phyloP scores from a whole-genome alignment of 2,113 vertebrate species.

The Rhinoptilus africanus region DNA sequence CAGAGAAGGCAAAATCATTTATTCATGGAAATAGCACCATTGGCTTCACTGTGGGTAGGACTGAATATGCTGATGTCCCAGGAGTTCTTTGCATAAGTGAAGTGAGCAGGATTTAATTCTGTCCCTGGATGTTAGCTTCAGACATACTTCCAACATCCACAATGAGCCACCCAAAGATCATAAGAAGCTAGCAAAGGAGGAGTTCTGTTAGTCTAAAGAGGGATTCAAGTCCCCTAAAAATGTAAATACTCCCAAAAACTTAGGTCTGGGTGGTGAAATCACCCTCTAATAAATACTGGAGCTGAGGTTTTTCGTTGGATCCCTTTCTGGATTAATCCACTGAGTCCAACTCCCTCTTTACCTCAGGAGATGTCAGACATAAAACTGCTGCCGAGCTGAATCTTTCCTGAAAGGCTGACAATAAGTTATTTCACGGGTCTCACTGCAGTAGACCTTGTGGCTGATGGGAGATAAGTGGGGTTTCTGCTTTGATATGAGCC shows the following conservation, averaged over 20 bases:
- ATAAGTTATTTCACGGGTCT: neutral
- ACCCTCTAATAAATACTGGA: neutral
- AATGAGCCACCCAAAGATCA: neutral
- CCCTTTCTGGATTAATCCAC: neutral
- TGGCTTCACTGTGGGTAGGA: slow-evolving; percentile 8
- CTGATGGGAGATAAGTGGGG: neutral
- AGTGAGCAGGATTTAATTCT: slow-evolving; percentile 21
- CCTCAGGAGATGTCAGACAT: neutral
- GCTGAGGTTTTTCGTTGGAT: neutral
- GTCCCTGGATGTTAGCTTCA: slow-evolving; percentile 5
- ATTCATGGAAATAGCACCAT: neutral
- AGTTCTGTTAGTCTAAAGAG: neutral
- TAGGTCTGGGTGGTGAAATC: neutral
- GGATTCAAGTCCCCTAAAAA: neutral
- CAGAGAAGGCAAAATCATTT: slow-evolving; percentile 9
- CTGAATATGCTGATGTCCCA: neutral
- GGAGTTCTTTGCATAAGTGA: slow-evolving; percentile 10
- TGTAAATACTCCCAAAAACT: neutral
- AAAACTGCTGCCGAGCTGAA: neutral
- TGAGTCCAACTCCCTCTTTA: neutral
- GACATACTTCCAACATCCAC: neutral
- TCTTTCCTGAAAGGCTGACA: neutral
- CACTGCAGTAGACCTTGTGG: neutral
- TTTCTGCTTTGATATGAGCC: neutral
- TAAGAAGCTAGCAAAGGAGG: slow-evolving; percentile 1